Evolutionary conservation across 2,888 invertebrate species (phyloP), one percentile per base, ranked within the genome.

Genomic region (Clivina fossor): DNA sequence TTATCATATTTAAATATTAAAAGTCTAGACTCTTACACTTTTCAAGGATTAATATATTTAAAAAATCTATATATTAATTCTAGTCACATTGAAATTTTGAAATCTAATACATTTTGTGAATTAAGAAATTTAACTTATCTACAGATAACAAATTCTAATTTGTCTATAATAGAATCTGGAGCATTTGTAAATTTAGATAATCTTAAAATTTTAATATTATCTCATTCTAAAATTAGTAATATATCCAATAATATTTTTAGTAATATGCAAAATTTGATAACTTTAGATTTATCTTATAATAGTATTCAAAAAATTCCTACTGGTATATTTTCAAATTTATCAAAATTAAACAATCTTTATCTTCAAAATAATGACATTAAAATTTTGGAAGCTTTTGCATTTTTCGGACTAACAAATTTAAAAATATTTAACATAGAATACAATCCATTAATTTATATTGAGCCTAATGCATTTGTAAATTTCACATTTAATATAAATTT

Each of bases 281-380:
- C 4, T 37, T 11, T 53, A 15, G 37, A 53, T 53, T 44, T 53
- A 44, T 53, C 53, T n/a, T 53, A 9, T 20, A 53, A 53, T 18
- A 43, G 44, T 26, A 35, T 53, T 18, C n/a, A 15, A 4, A 44
- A 24, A 35, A 44, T 44, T 13, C 15, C 4, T 18, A 28, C 44
- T 11, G 44, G 37, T 13, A 44, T 19, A 18, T 53, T 53, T 35
- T 15, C 24, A 15, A 26, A 30, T 24, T 37, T 44, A 9, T 16
- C 26, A 9, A 44, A 26, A 35, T 44, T 53, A 19, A 7, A 32
- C 16, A 24, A 44, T n/a, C 9, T 53, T 4, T 37, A n/a, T 35
- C 37, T 53, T 2, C 9, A 35, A 11, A 33, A 41, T 11, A 53
- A 53, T 35, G 4, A 20, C 37, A 53, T 53, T 18, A 5, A 24